Conservation (phyloP, 2,888 invertebrate species). For the Aproaerema taeniolella region DNA sequence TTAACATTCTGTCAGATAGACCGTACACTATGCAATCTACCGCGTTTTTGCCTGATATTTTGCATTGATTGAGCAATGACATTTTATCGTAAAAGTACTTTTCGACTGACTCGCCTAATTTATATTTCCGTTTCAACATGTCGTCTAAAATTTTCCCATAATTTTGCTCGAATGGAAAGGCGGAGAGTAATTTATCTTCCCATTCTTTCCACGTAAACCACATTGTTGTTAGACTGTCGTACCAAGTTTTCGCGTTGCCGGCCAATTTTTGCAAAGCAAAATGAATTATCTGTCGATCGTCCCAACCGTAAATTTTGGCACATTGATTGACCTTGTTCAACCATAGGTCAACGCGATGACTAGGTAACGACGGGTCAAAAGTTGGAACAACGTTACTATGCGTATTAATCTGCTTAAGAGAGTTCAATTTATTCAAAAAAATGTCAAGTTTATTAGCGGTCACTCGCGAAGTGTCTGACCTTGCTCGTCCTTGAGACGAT, state of each 20-base stretch:
- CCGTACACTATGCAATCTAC: conserved; percentile 22
- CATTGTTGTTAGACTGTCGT: conserved; percentile 15
- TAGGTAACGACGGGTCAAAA: background rate
- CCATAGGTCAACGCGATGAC: conserved; percentile 14
- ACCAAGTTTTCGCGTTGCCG: conserved; percentile 21
- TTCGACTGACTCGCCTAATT: conserved; percentile 13
- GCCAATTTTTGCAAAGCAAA: conserved; percentile 19
- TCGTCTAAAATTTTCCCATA: conserved; percentile 19
- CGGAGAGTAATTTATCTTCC: conserved; percentile 18
- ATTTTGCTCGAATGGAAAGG: conserved; percentile 21
- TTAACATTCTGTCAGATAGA: conserved; percentile 1
- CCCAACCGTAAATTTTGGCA: conserved; percentile 12
- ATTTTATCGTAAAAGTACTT: conserved; percentile 21
- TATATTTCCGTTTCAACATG: conserved; percentile 15
- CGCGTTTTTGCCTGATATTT: conserved; percentile 19
- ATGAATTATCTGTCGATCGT: conserved; percentile 17
- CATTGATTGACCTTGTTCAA: conserved; percentile 22
- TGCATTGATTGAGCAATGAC: conserved; percentile 18
- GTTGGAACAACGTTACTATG: background rate
- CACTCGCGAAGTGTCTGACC: background rate
- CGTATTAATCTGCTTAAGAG: background rate
- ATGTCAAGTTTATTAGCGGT: background rate
- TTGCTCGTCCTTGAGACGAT: background rate
- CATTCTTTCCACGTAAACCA: conserved; percentile 20
- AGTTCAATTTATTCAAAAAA: background rate